Evolutionary conservation across 2,888 invertebrate genomes (phyloP), one percentile per base, ranked within the genome.

Genomic region (Toxonevra muliebris): DNA sequence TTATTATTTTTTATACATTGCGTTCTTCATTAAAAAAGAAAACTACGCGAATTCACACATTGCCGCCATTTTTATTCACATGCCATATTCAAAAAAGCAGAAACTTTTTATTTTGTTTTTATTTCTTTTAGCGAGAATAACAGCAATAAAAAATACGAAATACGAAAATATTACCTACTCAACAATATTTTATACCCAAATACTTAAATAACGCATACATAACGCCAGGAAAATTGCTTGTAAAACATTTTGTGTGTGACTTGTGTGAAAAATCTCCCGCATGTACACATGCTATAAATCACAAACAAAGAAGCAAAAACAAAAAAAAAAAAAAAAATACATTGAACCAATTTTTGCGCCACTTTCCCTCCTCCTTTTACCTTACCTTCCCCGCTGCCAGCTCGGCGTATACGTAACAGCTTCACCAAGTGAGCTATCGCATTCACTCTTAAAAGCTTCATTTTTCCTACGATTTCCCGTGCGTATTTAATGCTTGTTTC

Each of bases 151-250:
- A 48, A n/a, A n/a, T n/a, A 48, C 48, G 15, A 48, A 48, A 13
- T 12, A 48, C 8, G 48, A 15, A 48, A 48, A 48, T 1, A 13
- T 10, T 12, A 15, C 48, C 15, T 48, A 5, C 48, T n/a, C 15
- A 8, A 15, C 48, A 48, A 48, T 48, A 48, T 48, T 15, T 48
- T 30, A 30, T 30, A 4, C 30, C 9, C n/a, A 48, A 48, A n/a
- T 48, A 8, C 48, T 48, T 48, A 80, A 79, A 79, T 76, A 43
- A 43, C 61, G 75, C 77, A 75, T 74, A n/a, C 15, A 76, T 75
- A 79, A 76, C 75, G 42, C 53, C 73, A 74, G 71, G 75, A 79
- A 79, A 79, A 80, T 80, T 79, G 80, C 76, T 80, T 79, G 80
- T 79, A 80, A 80, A 79, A 79, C 79, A 80, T 77, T 79, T 77